These are phyloP conservation scores for Cepaea nemoralis DNA, from an alignment of 1,140 invertebrate genomes.

Conservation along the genomic window DNA sequence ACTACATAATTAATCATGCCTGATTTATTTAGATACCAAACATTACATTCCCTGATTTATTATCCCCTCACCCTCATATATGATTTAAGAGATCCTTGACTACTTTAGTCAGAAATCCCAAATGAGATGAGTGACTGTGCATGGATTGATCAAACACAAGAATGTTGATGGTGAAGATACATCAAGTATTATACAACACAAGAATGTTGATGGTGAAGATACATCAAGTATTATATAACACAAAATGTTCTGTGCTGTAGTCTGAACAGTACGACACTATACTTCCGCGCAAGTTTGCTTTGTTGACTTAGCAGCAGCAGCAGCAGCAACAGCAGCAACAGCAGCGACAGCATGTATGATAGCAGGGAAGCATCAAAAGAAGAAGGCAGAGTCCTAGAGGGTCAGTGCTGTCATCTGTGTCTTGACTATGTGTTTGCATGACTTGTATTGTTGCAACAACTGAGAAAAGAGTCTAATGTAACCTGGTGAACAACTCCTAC, in stretches of 20 bases:
- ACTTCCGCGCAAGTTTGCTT: background rate
- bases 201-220: background rate
- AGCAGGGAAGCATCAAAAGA: constrained; percentile 19
- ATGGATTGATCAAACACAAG: background rate
- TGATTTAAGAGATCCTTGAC: no score
- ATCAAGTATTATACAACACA: background rate
- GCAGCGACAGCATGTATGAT: constrained; percentile 17
- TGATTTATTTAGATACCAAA: no score
- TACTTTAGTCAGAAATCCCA: background rate
- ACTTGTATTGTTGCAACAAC: no score
- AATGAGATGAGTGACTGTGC: background rate
- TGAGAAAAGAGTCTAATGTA: background rate
- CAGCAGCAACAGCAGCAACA: constrained; percentile 14
- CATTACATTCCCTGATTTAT: no score
- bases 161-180: background rate
- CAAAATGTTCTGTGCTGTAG: background rate
- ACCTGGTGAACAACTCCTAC: background rate
- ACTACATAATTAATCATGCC: no score
- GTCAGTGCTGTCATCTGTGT: no score
- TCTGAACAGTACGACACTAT: background rate
- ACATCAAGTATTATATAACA: background rate
- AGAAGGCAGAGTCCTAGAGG: background rate
- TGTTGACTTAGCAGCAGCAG: constrained; percentile 8
- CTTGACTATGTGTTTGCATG: no score
- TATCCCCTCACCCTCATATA: no score